phyloP scores from a whole-genome alignment of 2,113 vertebrate genomes.

The Crotophaga sulcirostris region DNA sequence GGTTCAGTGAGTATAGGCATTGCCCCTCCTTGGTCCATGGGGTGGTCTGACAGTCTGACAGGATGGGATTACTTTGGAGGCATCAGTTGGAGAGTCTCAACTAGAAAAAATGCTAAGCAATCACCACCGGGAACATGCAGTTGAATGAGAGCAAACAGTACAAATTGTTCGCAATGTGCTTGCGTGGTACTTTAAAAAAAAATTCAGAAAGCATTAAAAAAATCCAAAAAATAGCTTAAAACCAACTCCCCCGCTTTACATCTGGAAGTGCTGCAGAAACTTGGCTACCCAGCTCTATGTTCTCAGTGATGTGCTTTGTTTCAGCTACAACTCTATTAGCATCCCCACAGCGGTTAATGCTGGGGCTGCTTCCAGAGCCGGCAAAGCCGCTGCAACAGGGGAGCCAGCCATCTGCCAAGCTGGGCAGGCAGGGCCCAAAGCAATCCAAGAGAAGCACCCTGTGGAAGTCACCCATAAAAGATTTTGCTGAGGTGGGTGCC shows the following conservation, averaged over 20 bases:
- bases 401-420: not conserved
- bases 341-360: fast-evolving
- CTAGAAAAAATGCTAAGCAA: not conserved
- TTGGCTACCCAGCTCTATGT: not conserved
- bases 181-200: not conserved
- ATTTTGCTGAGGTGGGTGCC: fast-evolving
- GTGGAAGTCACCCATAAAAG: not conserved
- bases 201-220: not conserved
- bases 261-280: slow-evolving; percentile 31
- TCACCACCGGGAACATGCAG: not conserved
- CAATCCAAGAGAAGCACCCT: fast-evolving
- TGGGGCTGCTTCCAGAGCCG: not conserved
- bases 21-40: not conserved
- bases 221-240: not conserved
- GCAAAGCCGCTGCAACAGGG: fast-evolving
- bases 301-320: not conserved
- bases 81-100: not conserved
- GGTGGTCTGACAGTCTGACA: not conserved
- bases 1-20: not conserved
- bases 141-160: not conserved
- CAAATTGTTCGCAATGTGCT: not conserved
- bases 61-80: not conserved
- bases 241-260: not conserved
- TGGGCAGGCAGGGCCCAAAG: not conserved
- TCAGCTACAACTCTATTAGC: not conserved